phyloP scores from a whole-genome alignment of 2,113 vertebrate genomes.

The Gobio gobio region DNA sequence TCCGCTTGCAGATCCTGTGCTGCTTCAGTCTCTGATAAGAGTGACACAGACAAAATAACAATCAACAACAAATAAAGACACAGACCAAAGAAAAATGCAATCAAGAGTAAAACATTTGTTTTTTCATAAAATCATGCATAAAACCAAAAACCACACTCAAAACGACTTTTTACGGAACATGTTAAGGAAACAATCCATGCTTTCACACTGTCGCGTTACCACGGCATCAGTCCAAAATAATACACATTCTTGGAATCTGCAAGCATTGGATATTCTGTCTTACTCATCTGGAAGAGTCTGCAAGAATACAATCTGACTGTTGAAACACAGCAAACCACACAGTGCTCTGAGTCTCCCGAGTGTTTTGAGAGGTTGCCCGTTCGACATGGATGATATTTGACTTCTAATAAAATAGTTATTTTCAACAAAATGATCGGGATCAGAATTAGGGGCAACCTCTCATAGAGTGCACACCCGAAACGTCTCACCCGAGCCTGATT shows the following conservation, averaged over 20 bases:
- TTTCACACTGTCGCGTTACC: neutral
- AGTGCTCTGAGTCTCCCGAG: neutral
- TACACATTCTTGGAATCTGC: neutral
- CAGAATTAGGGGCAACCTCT: slow-evolving; percentile 4
- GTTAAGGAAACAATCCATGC: neutral
- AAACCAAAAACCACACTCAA: neutral
- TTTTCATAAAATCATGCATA: slow-evolving; percentile 9
- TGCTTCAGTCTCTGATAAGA: slow-evolving; percentile 74
- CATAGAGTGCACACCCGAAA: neutral
- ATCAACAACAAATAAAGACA: neutral
- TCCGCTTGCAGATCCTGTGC: slow-evolving; percentile 78
- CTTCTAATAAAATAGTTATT: neutral
- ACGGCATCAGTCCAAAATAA: neutral
- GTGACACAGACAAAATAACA: neutral
- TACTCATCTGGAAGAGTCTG: neutral
- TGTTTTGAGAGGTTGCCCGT: neutral
- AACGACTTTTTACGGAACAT: neutral
- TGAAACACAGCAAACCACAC: slow-evolving; percentile 25
- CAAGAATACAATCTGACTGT: neutral
- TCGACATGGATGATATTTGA: neutral
- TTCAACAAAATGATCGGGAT: neutral
- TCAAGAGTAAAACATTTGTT: neutral
- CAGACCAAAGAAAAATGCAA: neutral
- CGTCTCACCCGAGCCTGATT: slow-evolving; percentile 9
- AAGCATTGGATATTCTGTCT: neutral